phyloP scores from a whole-genome alignment of 2,888 invertebrate species.

The Eupithecia subumbrata region DNA sequence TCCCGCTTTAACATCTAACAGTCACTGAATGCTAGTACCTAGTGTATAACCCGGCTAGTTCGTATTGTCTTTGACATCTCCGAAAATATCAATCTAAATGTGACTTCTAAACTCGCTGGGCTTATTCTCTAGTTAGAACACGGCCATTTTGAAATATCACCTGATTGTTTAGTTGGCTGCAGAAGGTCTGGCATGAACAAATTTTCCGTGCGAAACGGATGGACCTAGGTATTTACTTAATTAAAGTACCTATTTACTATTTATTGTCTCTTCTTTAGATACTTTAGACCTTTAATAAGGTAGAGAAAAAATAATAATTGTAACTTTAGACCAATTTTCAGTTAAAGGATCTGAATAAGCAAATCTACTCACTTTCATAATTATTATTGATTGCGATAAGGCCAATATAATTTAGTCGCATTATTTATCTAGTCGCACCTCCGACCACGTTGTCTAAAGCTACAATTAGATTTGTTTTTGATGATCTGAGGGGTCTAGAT shows the following conservation, averaged over 20 bases:
- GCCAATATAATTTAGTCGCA: constrained; percentile 27
- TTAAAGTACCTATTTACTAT: neutral
- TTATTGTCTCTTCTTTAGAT: neutral
- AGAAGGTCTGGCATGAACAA: constrained; percentile 5
- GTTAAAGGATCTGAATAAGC: neutral
- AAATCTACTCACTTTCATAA: neutral
- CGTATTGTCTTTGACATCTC: constrained; percentile 36
- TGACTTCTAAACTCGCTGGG: constrained; percentile 32
- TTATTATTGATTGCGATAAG: neutral
- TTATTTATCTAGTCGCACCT: constrained; percentile 37
- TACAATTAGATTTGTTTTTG: constrained; percentile 44
- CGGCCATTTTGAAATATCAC: constrained; percentile 32
- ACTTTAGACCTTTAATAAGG: neutral
- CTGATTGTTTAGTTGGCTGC: constrained; percentile 14
- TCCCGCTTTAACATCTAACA: constrained; percentile 64
- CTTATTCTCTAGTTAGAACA: constrained; percentile 32
- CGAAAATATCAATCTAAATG: constrained; percentile 14
- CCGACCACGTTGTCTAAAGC: constrained; percentile 44
- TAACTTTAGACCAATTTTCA: neutral
- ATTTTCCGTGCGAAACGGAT: constrained; percentile 4
- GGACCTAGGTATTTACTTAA: neutral
- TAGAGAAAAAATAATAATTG: neutral
- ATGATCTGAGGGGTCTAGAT: constrained; percentile 39
- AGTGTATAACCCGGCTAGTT: constrained; percentile 58
- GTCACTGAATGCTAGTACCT: constrained; percentile 51